phyloP scores from a whole-genome alignment of 2,888 invertebrate genomes.

The Epistrophella euchroma region DNA sequence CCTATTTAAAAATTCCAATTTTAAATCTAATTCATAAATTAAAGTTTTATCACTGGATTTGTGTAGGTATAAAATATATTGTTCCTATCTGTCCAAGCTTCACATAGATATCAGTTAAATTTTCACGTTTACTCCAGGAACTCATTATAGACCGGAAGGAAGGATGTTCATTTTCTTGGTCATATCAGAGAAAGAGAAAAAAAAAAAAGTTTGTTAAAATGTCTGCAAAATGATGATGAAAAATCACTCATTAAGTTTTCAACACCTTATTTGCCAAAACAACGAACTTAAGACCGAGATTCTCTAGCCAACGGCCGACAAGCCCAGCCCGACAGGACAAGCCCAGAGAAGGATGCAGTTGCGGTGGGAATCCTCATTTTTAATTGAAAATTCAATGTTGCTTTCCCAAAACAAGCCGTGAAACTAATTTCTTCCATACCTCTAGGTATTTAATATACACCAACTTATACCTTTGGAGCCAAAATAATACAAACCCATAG shows the following conservation, averaged over 20 bases:
- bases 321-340: neutral
- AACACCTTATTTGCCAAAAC: constrained; percentile 28
- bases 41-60: too few species aligned
- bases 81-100: neutral
- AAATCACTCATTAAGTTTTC: constrained; percentile 65
- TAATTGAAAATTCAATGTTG: constrained; percentile 72
- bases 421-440: constrained; percentile 58
- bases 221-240: constrained; percentile 58
- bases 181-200: constrained; percentile 7
- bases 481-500: neutral
- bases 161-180: constrained; percentile 47
- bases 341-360: constrained; percentile 30
- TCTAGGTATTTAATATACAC: neutral
- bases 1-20: too few species aligned
- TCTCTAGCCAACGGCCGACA: neutral
- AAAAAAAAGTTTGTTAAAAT: constrained; percentile 11
- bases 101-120: neutral
- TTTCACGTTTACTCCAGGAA: constrained; percentile 7
- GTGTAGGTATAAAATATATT: too few species aligned
- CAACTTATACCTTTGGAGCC: neutral
- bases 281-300: neutral
- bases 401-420: constrained; percentile 62
- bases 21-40: too few species aligned
- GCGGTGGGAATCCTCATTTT: constrained; percentile 65
- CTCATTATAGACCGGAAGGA: constrained; percentile 61